phyloP scores from a whole-genome alignment of 2,113 vertebrate species.

The Gnathonemus echidnorhynchus region DNA sequence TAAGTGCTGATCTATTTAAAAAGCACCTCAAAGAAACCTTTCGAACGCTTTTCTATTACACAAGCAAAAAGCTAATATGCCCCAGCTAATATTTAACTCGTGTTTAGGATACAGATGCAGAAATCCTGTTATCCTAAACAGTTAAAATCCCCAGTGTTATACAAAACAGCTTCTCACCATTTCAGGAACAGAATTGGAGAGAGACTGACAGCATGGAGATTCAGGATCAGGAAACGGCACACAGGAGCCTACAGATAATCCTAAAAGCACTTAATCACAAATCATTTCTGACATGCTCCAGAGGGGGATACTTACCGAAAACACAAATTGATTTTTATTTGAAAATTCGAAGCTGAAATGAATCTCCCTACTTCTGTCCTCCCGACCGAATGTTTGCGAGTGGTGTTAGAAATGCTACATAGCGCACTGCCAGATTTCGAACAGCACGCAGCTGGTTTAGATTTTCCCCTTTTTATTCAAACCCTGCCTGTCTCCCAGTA shows the following conservation, averaged over 20 bases:
- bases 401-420: not conserved
- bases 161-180: not conserved
- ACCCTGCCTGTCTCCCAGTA: not conserved
- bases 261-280: conserved; percentile 4
- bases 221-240: not conserved
- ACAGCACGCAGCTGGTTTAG: not conserved
- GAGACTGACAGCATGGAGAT: not conserved
- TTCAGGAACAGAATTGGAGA: not conserved
- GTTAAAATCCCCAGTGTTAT: not conserved
- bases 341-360: not conserved
- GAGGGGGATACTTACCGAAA: not conserved
- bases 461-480: not conserved
- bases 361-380: not conserved
- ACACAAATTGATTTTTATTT: not conserved
- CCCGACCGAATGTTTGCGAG: not conserved
- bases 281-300: not conserved
- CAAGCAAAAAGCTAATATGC: not conserved
- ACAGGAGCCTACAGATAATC: not conserved
- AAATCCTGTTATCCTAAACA: not conserved
- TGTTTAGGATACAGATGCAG: not conserved
- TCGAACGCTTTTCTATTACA: not conserved
- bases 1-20: not conserved
- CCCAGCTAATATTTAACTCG: not conserved
- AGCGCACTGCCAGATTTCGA: not conserved
- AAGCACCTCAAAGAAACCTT: not conserved